Conservation (phyloP, 2,797 vertebrate genomes). For the Gymnothorax javanicus region DNA sequence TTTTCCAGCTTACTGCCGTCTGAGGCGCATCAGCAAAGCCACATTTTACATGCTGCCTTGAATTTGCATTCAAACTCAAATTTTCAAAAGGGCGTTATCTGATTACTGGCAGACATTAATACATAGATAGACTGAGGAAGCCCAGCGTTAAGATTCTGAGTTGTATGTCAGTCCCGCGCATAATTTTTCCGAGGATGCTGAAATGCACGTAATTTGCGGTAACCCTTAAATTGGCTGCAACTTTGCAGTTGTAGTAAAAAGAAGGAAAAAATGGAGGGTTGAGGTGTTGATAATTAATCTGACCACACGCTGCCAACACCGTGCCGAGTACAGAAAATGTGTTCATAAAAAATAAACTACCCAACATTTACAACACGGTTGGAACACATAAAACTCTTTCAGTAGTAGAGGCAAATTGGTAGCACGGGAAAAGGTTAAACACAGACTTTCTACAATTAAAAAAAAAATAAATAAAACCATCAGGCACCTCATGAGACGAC, state of each 20-base stretch:
- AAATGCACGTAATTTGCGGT: not conserved
- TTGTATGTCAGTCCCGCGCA: not conserved
- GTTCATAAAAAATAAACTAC: not conserved
- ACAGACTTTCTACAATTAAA: slow-evolving; percentile 33
- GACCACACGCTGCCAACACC: slow-evolving; percentile 1
- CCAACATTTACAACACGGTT: not conserved
- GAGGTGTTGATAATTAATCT: slow-evolving; percentile 17
- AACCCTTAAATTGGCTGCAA: not conserved
- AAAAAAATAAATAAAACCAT: slow-evolving; percentile 37
- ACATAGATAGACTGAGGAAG: not conserved
- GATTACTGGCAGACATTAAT: not conserved
- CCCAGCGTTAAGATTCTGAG: not conserved
- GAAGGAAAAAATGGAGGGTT: not conserved
- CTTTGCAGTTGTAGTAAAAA: slow-evolving; percentile 7
- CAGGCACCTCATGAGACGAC: slow-evolving; percentile 62
- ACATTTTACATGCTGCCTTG: not conserved
- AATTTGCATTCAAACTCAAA: slow-evolving; percentile 10
- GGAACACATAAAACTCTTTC: not conserved
- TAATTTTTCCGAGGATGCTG: not conserved
- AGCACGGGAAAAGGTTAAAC: slow-evolving; percentile 28
- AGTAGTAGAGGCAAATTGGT: not conserved
- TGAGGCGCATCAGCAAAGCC: not conserved
- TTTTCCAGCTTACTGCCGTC: not conserved
- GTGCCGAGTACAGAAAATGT: not conserved
- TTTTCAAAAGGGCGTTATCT: not conserved